Conservation (phyloP, 2,888 invertebrate genomes). For the Selenia dentaria region DNA sequence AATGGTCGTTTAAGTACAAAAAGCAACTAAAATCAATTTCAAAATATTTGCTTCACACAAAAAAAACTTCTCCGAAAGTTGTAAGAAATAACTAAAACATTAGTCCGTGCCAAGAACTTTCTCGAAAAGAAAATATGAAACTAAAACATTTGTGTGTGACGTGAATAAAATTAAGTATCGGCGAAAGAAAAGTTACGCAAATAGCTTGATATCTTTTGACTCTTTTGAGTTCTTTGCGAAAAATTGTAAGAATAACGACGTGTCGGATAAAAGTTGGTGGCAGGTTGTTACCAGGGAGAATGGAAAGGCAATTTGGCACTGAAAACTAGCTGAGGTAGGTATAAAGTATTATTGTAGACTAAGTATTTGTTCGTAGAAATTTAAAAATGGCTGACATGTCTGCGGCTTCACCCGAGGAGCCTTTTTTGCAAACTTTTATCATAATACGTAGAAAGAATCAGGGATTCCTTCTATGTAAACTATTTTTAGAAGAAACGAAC, state of each 20-base stretch:
- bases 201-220: conserved; percentile 18
- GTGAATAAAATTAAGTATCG: conserved; percentile 25
- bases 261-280: conserved; percentile 3
- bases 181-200: conserved; percentile 17
- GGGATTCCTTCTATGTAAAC: too few species aligned
- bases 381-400: too few species aligned
- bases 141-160: conserved; percentile 9
- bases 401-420: too few species aligned
- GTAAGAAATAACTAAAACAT: conserved; percentile 4
- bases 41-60: not conserved
- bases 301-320: not conserved
- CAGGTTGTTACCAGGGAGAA: not conserved
- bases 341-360: too few species aligned
- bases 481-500: too few species aligned
- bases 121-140: conserved; percentile 9
- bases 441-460: too few species aligned
- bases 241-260: conserved; percentile 1
- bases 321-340: too few species aligned
- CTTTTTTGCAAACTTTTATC: too few species aligned
- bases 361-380: too few species aligned
- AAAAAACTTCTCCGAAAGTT: not conserved
- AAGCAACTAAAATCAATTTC: too few species aligned
- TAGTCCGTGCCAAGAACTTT: conserved; percentile 7
- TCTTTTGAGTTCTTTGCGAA: not conserved
- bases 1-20: too few species aligned